Conservation (phyloP, 2,113 vertebrate species). For the Thamnophis sirtalis region DNA sequence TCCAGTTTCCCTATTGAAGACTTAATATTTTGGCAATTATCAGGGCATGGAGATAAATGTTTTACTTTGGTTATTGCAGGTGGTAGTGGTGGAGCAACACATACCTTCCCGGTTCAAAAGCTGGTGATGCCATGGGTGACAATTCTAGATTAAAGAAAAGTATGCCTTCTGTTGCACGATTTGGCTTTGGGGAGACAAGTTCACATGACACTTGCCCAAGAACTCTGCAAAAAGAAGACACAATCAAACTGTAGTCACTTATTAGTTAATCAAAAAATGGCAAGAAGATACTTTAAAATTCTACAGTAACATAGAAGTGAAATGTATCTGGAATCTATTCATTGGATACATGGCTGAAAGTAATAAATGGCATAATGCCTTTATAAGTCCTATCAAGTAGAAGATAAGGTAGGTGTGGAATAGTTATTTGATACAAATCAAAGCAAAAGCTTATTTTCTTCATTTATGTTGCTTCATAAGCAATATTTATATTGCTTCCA, state of each 20-base stretch:
- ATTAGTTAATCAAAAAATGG: background rate
- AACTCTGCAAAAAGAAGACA: conserved; percentile 71
- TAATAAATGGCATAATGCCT: background rate
- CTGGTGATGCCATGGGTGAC: conserved; percentile 91
- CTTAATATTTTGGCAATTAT: too few relatives aligned
- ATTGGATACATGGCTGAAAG: background rate
- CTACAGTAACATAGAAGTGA: background rate
- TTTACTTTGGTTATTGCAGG: background rate
- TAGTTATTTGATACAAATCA: background rate
- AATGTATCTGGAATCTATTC: background rate
- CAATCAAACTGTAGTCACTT: background rate
- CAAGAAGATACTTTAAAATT: accelerated
- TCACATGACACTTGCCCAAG: conserved; percentile 95
- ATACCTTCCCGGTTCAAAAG: conserved; percentile 91
- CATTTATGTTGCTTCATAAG: background rate
- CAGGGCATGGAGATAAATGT: background rate
- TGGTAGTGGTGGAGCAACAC: background rate
- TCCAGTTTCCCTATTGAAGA: background rate
- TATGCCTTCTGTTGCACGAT: conserved; percentile 89
- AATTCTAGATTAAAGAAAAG: conserved; percentile 94
- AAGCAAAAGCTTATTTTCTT: background rate
- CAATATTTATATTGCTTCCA: background rate
- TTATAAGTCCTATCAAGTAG: background rate
- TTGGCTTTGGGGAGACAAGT: conserved; percentile 88
- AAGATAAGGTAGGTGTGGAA: background rate